A percentile compares a stretch with the other conserved stretches of the same genome.
Conservation (phyloP, 1,140 invertebrate genomes). For the Palaemon carinicauda region DNA sequence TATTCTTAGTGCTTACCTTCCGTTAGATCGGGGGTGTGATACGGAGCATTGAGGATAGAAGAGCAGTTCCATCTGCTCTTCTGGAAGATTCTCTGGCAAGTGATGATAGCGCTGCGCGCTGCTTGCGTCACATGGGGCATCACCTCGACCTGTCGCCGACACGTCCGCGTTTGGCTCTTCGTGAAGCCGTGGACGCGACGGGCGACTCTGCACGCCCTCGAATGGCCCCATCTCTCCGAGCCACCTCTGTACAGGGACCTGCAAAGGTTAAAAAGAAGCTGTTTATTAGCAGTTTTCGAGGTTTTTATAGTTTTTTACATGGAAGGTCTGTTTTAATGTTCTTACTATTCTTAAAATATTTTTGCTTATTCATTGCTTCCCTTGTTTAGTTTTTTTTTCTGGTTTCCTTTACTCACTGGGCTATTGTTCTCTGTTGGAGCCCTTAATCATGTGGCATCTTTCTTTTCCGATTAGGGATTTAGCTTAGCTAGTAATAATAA, state of each 20-base stretch:
- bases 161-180: conserved; percentile 72
- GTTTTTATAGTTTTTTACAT: too few relatives aligned
- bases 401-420: too few relatives aligned
- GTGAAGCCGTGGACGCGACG: conserved; percentile 70
- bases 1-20: conserved; percentile 70
- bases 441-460: too few relatives aligned
- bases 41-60: conserved; percentile 76
- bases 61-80: conserved; percentile 87
- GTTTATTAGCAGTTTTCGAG: too few relatives aligned
- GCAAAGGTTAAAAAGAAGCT: background rate
- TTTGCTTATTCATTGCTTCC: too few relatives aligned
- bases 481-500: too few relatives aligned
- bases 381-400: too few relatives aligned
- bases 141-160: conserved; percentile 73
- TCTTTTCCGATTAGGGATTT: too few relatives aligned
- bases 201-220: conserved; percentile 63
- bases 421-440: too few relatives aligned
- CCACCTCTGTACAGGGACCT: conserved; percentile 38
- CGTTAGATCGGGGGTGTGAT: conserved; percentile 77
- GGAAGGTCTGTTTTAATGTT: too few relatives aligned
- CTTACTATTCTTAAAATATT: too few relatives aligned
- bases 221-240: conserved; percentile 57
- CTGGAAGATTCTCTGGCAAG: conserved; percentile 77
- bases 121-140: conserved; percentile 80
- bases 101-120: conserved; percentile 73